These are phyloP conservation scores for Drosophila pruinosa DNA, from an alignment of 1,140 invertebrate genomes.

Conservation along the genomic window DNA sequence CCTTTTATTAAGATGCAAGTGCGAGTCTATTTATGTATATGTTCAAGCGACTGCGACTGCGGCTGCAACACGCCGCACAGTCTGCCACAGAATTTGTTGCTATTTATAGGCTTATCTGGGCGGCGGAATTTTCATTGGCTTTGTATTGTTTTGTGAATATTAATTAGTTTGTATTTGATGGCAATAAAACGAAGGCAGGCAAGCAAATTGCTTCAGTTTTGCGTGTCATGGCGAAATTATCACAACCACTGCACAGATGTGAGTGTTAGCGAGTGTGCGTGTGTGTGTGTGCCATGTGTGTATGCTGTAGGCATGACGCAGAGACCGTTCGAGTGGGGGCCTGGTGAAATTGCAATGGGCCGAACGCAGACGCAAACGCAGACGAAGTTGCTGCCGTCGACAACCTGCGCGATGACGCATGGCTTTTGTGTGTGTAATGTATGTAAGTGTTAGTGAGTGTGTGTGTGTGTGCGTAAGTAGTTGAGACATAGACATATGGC, in stretches of 20 bases:
- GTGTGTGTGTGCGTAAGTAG: conserved; percentile 10
- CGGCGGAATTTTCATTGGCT: conserved; percentile 63
- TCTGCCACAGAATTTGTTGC: conserved; percentile 51
- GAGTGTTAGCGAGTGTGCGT: too few relatives aligned
- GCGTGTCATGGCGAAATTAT: conserved; percentile 78
- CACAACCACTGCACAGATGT: conserved; percentile 1
- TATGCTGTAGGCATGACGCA: conserved; percentile 50
- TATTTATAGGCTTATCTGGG: conserved; percentile 75
- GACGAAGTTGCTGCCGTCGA: conserved; percentile 11
- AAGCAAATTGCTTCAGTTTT: conserved; percentile 50
- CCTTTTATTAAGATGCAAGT: conserved; percentile 2
- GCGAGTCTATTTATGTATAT: background rate
- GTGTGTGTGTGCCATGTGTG: background rate
- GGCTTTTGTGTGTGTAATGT: conserved; percentile 31
- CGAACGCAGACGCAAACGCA: conserved; percentile 33
- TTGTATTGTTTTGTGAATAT: conserved; percentile 72
- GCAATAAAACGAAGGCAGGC: conserved; percentile 37
- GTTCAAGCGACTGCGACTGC: background rate
- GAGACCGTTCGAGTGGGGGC: conserved; percentile 30
- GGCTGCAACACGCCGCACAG: conserved; percentile 58
- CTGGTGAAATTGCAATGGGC: conserved; percentile 69
- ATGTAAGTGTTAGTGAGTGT: conserved; percentile 14
- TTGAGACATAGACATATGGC: conserved; percentile 65
- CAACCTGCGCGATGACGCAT: conserved; percentile 70
- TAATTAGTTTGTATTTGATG: conserved; percentile 78